A percentile compares a stretch with the other conserved stretches of the same genome.
Conservation (phyloP, 53 echinoderm and acorn worm species). For the Astropecten irregularis region DNA sequence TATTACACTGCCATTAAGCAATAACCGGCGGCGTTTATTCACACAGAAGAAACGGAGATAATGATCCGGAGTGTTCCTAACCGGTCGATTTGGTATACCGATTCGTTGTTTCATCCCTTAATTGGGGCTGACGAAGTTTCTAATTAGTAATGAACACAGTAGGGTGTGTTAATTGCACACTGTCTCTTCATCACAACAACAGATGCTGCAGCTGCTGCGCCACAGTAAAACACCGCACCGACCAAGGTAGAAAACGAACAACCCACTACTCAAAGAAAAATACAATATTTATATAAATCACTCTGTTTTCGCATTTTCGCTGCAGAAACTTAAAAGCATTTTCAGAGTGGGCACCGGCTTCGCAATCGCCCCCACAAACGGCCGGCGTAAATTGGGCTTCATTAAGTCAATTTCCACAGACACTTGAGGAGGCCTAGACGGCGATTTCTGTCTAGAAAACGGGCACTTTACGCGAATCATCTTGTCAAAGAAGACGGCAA, state of each 20-base stretch:
- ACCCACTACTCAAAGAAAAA: too few species aligned
- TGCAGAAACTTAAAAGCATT: constrained; percentile 49
- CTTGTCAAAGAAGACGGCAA: constrained; percentile 47
- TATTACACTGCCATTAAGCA: constrained; percentile 48
- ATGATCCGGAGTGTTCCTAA: not conserved
- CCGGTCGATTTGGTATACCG: constrained; percentile 22
- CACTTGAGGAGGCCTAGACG: constrained; percentile 18
- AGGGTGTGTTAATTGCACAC: not conserved
- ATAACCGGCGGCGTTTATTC: constrained; percentile 20
- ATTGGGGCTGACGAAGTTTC: constrained; percentile 56
- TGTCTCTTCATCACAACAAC: not conserved
- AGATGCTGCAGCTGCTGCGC: not conserved
- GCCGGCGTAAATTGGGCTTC: constrained; percentile 34
- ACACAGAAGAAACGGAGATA: not conserved
- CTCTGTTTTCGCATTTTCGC: not conserved
- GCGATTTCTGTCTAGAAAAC: constrained; percentile 12
- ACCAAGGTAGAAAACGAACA: too few species aligned
- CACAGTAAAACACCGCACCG: too few species aligned
- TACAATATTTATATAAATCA: constrained; percentile 7
- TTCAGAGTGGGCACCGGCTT: constrained; percentile 37
- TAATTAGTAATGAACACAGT: constrained; percentile 64
- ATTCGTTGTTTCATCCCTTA: constrained; percentile 2
- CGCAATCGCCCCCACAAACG: too few species aligned
- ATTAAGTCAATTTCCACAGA: constrained; percentile 32
- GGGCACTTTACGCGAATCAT: constrained; percentile 37